Evolutionary conservation across 2,888 invertebrate species (phyloP).

Genomic region (Yponomeuta evonymella): DNA sequence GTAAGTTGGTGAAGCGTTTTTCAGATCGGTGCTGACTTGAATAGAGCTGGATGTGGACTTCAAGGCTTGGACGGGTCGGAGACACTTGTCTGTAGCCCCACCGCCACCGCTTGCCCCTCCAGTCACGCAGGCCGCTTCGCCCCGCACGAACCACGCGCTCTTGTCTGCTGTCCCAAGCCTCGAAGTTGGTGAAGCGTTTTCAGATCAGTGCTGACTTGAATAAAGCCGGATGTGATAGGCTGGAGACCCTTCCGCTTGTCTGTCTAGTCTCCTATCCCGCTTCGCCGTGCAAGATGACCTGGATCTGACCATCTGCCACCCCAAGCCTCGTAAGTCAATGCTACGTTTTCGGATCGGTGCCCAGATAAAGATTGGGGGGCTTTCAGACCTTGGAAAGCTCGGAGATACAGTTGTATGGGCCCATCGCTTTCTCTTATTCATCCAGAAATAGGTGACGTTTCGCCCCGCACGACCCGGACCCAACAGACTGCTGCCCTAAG

Average conservation of each 20-base stretch:
- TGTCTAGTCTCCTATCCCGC: no score
- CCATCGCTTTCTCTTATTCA: no score
- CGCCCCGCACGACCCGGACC: no score
- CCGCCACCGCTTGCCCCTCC: slow-evolving; percentile 86
- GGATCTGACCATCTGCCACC: background rate
- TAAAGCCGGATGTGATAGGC: slow-evolving; percentile 64
- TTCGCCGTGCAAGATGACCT: no score
- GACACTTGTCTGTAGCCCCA: slow-evolving; percentile 81
- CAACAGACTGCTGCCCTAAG: no score
- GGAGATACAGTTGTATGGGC: no score
- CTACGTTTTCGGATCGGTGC: no score
- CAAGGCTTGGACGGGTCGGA: slow-evolving; percentile 82
- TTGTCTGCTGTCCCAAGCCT: slow-evolving; percentile 92
- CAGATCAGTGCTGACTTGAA: background rate
- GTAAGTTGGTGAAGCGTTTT: slow-evolving; percentile 59
- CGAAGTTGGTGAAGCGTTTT: slow-evolving; percentile 53
- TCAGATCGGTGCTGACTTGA: background rate
- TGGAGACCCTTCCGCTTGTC: slow-evolving; percentile 58
- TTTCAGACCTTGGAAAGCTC: no score
- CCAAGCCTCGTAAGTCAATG: background rate
- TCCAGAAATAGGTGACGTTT: no score
- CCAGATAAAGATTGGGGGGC: no score
- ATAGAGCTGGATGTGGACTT: background rate
- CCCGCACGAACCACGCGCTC: slow-evolving; percentile 84
- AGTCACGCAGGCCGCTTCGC: slow-evolving; percentile 90